Evolutionary conservation across 2,888 invertebrate species (phyloP), one percentile per base, ranked within the genome.

Genomic region (Anaspis maculata): DNA sequence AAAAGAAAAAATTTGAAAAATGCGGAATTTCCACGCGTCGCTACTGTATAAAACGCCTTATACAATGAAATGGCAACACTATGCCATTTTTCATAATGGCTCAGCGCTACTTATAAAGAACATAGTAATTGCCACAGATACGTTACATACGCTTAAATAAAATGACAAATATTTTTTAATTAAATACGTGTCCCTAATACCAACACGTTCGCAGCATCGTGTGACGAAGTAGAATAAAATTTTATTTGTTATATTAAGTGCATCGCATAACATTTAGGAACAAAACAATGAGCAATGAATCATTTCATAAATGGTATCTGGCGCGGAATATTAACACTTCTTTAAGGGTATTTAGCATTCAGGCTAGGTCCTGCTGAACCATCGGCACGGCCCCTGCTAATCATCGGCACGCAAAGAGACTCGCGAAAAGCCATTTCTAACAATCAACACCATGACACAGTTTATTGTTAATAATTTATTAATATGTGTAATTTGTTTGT

Each of bases 391-490:
- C 39, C 47, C 44, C 41, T n/a, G 46, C 55, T 55, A 55, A 55
- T 55, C 56, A 54, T 52, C 51, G 37, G 38, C 42, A 56, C 56
- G 56, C 52, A 47, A 35, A 36, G 36, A 39, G 54, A 56, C 52
- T 56, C n/a, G n/a, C n/a, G n/a, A n/a, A n/a, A n/a, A 39, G 48
- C 51, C 49, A 56, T 49, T 49, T 48, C 41, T 37, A 41, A 41
- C 43, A 43, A 49, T 51, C 46, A 49, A 53, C 48, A 48, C 43
- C 48, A 46, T 56, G 54, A 54, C 55, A 54, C 53, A 54, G 53
- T 54, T 56, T n/a, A n/a, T n/a, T n/a, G n/a, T n/a, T n/a, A n/a
- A n/a, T n/a, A n/a, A n/a, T n/a, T n/a, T n/a, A n/a, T n/a, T n/a
- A n/a, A n/a, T n/a, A n/a, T n/a, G n/a, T n/a, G n/a, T n/a, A n/a